A percentile compares a stretch with the other conserved stretches of the same genome.
Conservation (phyloP, 2,888 invertebrate genomes). For the Capitulum mitella region DNA sequence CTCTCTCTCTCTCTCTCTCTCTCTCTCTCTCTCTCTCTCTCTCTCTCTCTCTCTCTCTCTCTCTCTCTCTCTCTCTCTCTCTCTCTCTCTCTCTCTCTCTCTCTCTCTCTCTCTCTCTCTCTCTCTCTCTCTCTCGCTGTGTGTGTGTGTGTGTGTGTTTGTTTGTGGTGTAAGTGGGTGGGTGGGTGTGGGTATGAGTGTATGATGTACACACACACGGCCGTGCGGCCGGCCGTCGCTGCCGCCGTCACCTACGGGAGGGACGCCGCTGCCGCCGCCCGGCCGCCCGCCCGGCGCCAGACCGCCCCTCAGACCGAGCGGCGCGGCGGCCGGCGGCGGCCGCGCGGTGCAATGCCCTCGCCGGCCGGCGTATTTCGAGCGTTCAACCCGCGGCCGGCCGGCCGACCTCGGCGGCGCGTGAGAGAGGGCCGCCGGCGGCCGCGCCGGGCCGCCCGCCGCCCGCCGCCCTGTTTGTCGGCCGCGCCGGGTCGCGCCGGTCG, state of each 20-base stretch:
- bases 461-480: constrained; percentile 99
- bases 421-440: neutral
- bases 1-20: constrained; percentile 15
- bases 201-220: constrained; percentile 19
- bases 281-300: constrained; percentile 25
- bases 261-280: constrained; percentile 17
- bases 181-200: too few species aligned
- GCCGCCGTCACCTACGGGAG: too few species aligned
- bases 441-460: constrained; percentile 91
- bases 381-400: neutral
- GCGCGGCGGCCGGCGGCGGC: too few species aligned
- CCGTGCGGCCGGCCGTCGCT: neutral
- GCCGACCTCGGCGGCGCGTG: neutral
- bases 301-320: constrained; percentile 23
- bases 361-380: neutral
- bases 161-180: too few species aligned
- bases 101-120: neutral
- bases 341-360: neutral
- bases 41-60: neutral
- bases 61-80: constrained; percentile 16
- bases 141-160: too few species aligned
- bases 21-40: neutral
- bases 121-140: too few species aligned
- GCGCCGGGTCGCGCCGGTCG: constrained; percentile 95
- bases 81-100: neutral